These are phyloP conservation scores for Tridacna gigas DNA, from an alignment of 2,888 invertebrate genomes.

Conservation along the genomic window DNA sequence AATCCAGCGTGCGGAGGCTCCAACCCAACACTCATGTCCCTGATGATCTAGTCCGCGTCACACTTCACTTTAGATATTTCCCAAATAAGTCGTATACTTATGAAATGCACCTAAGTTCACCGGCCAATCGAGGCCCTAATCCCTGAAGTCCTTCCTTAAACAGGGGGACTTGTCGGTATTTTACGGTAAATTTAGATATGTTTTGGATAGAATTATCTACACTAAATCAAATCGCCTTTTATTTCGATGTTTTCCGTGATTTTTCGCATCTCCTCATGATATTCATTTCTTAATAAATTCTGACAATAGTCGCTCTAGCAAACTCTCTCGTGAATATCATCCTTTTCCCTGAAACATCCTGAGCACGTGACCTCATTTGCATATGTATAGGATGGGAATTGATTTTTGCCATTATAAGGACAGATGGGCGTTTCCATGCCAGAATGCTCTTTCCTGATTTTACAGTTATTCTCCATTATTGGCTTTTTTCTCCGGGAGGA, in stretches of 20 bases:
- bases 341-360: neutral
- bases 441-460: constrained; percentile 56
- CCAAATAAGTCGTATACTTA: constrained; percentile 1
- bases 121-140: no score
- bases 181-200: constrained; percentile 11
- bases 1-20: constrained; percentile 56
- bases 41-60: neutral
- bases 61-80: constrained; percentile 15
- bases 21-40: constrained; percentile 55
- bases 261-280: constrained; percentile 15
- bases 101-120: no score
- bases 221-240: constrained; percentile 17
- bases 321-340: constrained; percentile 17
- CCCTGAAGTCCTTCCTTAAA: no score
- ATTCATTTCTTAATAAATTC: constrained; percentile 31
- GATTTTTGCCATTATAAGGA: constrained; percentile 51
- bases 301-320: constrained; percentile 24
- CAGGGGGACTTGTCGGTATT: constrained; percentile 2
- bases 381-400: constrained; percentile 53
- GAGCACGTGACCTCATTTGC: constrained; percentile 49
- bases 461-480: constrained; percentile 43
- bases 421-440: constrained; percentile 43
- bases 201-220: constrained; percentile 19
- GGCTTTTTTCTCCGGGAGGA: constrained; percentile 11
- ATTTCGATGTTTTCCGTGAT: constrained; percentile 21